phyloP scores from a whole-genome alignment of 2,797 vertebrate species.

The Pseudotriccus pelzelni region DNA sequence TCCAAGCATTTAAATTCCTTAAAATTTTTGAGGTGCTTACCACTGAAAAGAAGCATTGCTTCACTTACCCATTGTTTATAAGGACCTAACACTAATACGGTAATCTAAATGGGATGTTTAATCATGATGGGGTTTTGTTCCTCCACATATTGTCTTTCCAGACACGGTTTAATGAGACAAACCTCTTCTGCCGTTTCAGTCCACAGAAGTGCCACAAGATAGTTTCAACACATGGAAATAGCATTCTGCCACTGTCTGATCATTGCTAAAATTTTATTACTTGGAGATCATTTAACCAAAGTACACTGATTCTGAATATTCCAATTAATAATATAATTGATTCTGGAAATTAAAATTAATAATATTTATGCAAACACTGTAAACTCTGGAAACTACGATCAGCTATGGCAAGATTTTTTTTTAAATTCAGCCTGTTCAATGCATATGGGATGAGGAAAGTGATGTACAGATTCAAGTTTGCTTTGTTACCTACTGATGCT shows the following conservation, averaged over 20 bases:
- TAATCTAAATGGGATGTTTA: conserved; percentile 34
- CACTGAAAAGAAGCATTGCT: background rate
- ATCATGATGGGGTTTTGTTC: background rate
- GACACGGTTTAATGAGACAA: conserved; percentile 25
- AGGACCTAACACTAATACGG: conserved; percentile 20
- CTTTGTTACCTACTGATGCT: background rate
- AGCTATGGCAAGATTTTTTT: background rate
- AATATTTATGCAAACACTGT: background rate
- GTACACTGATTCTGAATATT: conserved; percentile 3
- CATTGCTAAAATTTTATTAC: background rate
- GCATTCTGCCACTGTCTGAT: background rate
- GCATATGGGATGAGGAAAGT: background rate
- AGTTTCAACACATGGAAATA: background rate
- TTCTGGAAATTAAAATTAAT: background rate
- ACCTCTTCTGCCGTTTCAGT: conserved; percentile 16
- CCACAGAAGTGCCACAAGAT: background rate
- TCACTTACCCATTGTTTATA: conserved; percentile 1
- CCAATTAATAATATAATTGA: background rate
- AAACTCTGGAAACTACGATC: background rate
- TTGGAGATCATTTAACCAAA: conserved; percentile 37
- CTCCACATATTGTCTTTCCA: conserved; percentile 2
- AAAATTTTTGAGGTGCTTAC: background rate
- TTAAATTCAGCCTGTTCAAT: background rate
- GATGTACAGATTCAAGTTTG: background rate
- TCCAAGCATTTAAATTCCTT: background rate